phyloP scores from a whole-genome alignment of 2,113 vertebrate genomes.

The Oriolus oriolus region DNA sequence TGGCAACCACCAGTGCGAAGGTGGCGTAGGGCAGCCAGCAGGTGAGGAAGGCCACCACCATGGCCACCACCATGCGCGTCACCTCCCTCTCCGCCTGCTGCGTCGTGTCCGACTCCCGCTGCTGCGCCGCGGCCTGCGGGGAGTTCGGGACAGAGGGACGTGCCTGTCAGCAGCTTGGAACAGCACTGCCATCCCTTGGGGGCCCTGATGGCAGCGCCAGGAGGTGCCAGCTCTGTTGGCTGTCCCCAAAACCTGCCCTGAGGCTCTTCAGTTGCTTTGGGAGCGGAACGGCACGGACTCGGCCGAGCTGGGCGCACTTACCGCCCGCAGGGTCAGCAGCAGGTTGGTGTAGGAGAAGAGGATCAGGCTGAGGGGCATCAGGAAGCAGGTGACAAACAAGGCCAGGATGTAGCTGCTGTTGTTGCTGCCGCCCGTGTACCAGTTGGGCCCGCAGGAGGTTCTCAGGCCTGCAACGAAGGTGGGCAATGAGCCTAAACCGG shows the following conservation, averaged over 20 bases:
- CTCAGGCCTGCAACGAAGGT: conserved; percentile 43
- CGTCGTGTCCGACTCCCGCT: conserved; percentile 38
- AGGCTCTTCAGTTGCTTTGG: background rate
- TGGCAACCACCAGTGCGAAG: conserved; percentile 64
- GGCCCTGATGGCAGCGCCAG: background rate
- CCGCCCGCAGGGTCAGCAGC: conserved; percentile 52
- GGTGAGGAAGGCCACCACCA: conserved; percentile 66
- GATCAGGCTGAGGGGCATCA: conserved; percentile 62
- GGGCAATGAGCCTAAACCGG: background rate
- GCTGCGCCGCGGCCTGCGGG: conserved; percentile 4
- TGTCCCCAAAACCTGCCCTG: background rate
- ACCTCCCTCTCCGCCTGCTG: conserved; percentile 58
- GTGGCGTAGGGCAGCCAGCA: conserved; percentile 70
- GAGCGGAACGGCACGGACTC: rapidly evolving
- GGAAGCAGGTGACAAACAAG: conserved; percentile 65
- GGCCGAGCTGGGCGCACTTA: background rate
- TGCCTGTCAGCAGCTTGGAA: rapidly evolving
- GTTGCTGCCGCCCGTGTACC: conserved; percentile 56
- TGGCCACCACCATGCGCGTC: conserved; percentile 57
- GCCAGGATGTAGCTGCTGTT: conserved; percentile 69
- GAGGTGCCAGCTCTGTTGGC: background rate
- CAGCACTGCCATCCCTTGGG: background rate
- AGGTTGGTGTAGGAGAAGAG: conserved; percentile 70
- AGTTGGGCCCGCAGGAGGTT: conserved; percentile 68
- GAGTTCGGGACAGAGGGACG: background rate